These are phyloP conservation scores for Pseudococcus jackbeardsleyi DNA, from an alignment of 2,888 invertebrate genomes.

Conservation along the genomic window DNA sequence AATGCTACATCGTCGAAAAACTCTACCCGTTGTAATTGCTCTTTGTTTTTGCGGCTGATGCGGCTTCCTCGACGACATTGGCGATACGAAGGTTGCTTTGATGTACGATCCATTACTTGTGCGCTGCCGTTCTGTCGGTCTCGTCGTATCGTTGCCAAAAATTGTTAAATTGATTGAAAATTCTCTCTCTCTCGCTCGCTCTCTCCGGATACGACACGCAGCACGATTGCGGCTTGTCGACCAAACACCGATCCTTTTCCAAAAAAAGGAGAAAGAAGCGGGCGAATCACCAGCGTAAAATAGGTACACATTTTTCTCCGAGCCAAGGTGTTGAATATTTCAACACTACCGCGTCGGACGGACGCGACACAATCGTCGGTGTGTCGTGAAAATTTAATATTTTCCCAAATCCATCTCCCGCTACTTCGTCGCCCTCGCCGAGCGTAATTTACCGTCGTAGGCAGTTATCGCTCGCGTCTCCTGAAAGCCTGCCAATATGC, in stretches of 20 bases:
- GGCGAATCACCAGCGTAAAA: neutral
- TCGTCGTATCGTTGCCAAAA: slow-evolving; percentile 31
- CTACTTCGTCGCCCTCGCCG: neutral
- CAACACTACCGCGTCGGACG: neutral
- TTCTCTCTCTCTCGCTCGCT: neutral
- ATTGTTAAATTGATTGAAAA: slow-evolving; percentile 49
- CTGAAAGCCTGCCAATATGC: slow-evolving; percentile 24
- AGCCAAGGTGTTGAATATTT: slow-evolving; percentile 3
- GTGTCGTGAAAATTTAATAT: slow-evolving; percentile 5
- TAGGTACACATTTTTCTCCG: neutral
- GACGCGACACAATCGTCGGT: neutral
- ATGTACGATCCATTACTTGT: neutral
- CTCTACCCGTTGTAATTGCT: slow-evolving; percentile 21
- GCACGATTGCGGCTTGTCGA: neutral
- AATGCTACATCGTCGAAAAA: neutral
- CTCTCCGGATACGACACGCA: neutral
- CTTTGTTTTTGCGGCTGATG: neutral
- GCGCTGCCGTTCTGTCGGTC: neutral
- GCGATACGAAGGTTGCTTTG: neutral
- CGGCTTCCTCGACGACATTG: neutral
- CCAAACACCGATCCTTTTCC: neutral
- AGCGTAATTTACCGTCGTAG: neutral
- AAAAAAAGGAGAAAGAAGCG: neutral
- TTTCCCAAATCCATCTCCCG: neutral
- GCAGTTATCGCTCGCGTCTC: slow-evolving; percentile 1